phyloP scores from a whole-genome alignment of 2,888 invertebrate species.

The Tetragonula carbonaria region DNA sequence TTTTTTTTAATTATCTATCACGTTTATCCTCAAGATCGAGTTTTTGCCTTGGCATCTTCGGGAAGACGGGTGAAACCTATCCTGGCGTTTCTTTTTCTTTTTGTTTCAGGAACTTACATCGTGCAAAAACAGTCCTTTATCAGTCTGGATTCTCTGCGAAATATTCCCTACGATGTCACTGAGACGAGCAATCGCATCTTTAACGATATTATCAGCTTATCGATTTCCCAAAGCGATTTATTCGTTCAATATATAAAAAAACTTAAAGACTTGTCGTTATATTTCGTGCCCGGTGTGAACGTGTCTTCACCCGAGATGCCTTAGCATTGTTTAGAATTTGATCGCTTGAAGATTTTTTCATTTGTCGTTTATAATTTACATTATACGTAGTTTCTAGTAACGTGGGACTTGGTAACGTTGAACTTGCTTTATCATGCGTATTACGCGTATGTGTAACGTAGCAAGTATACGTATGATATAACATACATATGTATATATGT shows the following conservation, averaged over 20 bases:
- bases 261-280: conserved; percentile 74
- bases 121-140: conserved; percentile 80
- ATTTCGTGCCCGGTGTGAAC: conserved; percentile 75
- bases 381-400: background rate
- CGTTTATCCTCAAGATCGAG: conserved; percentile 37
- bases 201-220: conserved; percentile 75
- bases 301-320: conserved; percentile 77
- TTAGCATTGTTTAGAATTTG: conserved; percentile 76
- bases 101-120: conserved; percentile 83
- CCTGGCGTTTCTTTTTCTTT: conserved; percentile 78
- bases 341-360: conserved; percentile 37
- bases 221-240: conserved; percentile 73
- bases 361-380: background rate
- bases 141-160: conserved; percentile 80
- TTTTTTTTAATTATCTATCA: conserved; percentile 6
- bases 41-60: conserved; percentile 55
- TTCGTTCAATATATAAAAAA: conserved; percentile 76
- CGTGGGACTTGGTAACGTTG: background rate
- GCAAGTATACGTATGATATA: background rate
- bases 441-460: background rate
- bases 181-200: conserved; percentile 78
- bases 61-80: conserved; percentile 70
- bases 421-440: background rate
- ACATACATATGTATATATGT: background rate
- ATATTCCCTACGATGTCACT: conserved; percentile 77